phyloP scores from a whole-genome alignment of 2,797 vertebrate genomes.

The Rallus crepitans region DNA sequence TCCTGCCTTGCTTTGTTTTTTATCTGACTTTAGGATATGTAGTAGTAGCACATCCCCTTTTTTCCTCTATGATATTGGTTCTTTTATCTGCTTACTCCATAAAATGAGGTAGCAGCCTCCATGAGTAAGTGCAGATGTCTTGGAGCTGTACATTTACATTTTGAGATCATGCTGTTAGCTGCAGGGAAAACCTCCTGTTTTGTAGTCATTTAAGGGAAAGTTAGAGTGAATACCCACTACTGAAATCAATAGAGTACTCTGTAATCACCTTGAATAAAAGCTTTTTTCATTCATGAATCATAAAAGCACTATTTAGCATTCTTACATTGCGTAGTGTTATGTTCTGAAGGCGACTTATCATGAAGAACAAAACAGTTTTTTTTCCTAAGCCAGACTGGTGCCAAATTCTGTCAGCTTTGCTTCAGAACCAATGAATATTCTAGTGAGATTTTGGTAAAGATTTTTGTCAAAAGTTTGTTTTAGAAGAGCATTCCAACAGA shows the following conservation, averaged over 20 bases:
- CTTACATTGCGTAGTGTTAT: background rate
- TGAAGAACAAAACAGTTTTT: background rate
- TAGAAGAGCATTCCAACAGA: background rate
- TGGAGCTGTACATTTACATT: background rate
- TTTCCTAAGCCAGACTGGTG: background rate
- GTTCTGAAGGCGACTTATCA: background rate
- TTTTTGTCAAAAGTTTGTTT: background rate
- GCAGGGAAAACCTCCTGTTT: background rate
- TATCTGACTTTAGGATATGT: background rate
- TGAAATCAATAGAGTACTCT: slow-evolving; percentile 12
- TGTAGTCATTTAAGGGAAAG: background rate
- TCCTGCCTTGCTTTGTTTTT: background rate
- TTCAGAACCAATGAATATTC: background rate
- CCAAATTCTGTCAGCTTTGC: background rate
- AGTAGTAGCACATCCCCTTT: background rate
- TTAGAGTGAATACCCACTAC: background rate
- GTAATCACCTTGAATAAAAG: slow-evolving; percentile 50
- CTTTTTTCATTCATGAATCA: slow-evolving; percentile 42
- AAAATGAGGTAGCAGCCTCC: background rate
- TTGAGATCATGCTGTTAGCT: background rate
- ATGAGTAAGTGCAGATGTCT: background rate
- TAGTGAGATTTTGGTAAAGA: background rate
- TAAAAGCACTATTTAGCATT: slow-evolving; percentile 14
- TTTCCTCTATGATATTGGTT: background rate
- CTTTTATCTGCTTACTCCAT: background rate